Evolutionary conservation across 1,140 invertebrate species (phyloP).

Genomic region (Belonocnema kinseyi): DNA sequence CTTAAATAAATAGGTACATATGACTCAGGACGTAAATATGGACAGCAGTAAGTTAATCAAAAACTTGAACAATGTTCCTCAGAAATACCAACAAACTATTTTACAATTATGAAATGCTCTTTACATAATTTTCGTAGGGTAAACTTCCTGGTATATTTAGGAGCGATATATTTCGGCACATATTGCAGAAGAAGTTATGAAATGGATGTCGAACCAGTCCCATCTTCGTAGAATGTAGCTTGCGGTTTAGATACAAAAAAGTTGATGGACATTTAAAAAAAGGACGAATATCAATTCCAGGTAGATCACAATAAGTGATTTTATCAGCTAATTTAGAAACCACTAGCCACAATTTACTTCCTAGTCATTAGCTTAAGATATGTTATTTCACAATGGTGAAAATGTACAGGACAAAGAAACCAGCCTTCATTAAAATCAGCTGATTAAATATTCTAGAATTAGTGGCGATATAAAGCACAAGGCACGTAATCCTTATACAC

Average conservation of each 20-base stretch:
- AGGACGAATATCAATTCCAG: background rate
- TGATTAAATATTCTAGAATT: no score
- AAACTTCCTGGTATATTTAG: slow-evolving; percentile 2
- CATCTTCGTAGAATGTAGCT: background rate
- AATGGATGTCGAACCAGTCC: background rate
- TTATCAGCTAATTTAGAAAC: no score
- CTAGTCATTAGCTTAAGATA: no score
- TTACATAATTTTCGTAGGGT: background rate
- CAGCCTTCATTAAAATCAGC: no score
- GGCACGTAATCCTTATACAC: no score
- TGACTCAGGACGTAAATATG: slow-evolving; percentile 8
- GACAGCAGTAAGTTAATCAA: background rate
- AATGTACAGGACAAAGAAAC: no score
- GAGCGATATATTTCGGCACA: slow-evolving; percentile 6
- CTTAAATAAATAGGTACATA: background rate
- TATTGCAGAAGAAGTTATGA: background rate
- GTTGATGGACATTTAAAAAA: background rate
- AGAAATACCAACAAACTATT: background rate
- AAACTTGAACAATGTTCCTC: background rate
- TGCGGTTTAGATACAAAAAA: background rate
- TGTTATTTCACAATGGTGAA: no score
- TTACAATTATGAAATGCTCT: background rate
- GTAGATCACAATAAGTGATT: no score
- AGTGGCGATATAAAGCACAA: no score
- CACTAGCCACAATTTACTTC: no score